These are phyloP conservation scores for Halichoerus grypus DNA, from an alignment of 2,113 vertebrate genomes.

Conservation along the genomic window DNA sequence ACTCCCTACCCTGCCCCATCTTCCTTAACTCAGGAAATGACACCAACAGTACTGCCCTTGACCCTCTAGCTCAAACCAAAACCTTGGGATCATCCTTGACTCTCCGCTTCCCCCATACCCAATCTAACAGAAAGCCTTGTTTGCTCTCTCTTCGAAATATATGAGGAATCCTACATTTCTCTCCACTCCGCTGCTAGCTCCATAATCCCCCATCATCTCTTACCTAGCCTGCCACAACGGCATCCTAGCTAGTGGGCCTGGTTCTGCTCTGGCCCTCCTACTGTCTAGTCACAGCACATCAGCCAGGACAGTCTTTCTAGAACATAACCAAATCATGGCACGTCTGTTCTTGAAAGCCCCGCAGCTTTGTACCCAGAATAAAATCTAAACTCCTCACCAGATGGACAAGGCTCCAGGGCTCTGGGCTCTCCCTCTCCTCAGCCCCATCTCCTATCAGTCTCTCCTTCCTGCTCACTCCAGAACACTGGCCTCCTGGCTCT, in stretches of 20 bases:
- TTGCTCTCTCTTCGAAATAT: neutral
- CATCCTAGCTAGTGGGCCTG: accelerated
- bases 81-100: neutral
- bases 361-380: neutral
- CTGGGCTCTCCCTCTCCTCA: neutral
- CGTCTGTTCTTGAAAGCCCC: neutral
- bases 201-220: neutral
- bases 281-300: neutral
- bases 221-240: neutral
- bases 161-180: neutral
- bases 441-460: too few relatives aligned
- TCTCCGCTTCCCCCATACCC: neutral
- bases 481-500: neutral
- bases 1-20: neutral
- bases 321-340: neutral
- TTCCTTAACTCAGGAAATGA: neutral
- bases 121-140: neutral
- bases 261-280: too few relatives aligned
- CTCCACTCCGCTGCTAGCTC: neutral
- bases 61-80: neutral
- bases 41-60: neutral
- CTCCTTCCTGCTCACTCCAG: neutral
- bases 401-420: neutral
- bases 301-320: neutral
- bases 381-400: neutral